Evolutionary conservation across 2,888 invertebrate genomes (phyloP), one percentile per base, ranked within the genome.

Genomic region (Chouioia cunea): DNA sequence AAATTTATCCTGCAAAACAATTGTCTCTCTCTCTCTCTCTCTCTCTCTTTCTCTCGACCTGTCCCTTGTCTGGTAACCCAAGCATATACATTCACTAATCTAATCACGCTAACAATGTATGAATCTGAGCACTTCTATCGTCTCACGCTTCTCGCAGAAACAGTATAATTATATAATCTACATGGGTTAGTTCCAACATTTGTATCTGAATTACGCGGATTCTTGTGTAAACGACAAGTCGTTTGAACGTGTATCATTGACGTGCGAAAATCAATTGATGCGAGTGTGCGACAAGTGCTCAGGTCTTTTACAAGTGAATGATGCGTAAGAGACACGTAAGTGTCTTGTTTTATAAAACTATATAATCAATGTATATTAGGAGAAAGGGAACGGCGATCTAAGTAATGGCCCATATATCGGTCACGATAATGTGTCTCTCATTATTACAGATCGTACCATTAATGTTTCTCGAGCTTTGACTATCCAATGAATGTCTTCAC

Each of bases 311-410:
- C 18, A 50, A 63, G 27, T 54, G 70, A 59, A 74, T 27, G 74
- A 65, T 69, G 65, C 59, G 64, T 57, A 71, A 60, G 53, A 64
- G 66, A 72, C 73, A 74, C 66, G 63, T 53, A 66, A 63, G 64
- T 74, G 74, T 78, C 44, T 79, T 77, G 75, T 82, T 82, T 82
- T 81, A 78, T 79, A 79, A 81, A 78, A 75, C 76, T 77, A 77
- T 77, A 77, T 77, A 76, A 27, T 82, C 78, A 76, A 77, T 79
- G 77, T 79, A 77, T 77, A 80, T 80, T 81, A 79, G 77, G 76
- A 79, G 75, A 74, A 77, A 70, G 75, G 75, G 74, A 75, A 44
- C 54, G 66, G 57, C 48, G 63, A 66, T 65, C 60, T 60, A 65
- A 58, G 60, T 65, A 72, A 60, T 60, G 65, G 60, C 43, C 64